phyloP scores from a whole-genome alignment of 2,113 vertebrate species.

The Tychaedon coryphoeus region DNA sequence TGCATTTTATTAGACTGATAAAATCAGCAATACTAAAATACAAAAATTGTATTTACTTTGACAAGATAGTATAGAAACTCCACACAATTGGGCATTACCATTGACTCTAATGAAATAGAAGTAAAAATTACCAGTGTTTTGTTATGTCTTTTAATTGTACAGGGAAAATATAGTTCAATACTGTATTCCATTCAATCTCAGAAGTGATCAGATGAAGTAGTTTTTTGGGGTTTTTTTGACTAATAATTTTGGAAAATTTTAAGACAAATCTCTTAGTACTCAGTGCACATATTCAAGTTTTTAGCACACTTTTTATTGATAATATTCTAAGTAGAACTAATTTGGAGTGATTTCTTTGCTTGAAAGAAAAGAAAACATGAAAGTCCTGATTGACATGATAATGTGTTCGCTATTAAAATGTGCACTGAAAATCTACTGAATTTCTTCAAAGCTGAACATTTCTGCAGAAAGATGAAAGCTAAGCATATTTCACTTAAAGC shows the following conservation, averaged over 20 bases:
- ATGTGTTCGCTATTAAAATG: neutral
- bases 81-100: neutral
- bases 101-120: neutral
- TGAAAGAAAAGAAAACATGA: neutral
- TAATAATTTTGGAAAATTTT: neutral
- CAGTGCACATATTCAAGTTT: neutral
- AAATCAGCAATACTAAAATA: neutral
- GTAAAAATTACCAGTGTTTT: neutral
- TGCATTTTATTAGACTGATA: neutral
- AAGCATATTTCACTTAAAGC: conserved; percentile 30
- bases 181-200: neutral
- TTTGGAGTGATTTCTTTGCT: neutral
- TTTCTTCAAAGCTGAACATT: neutral
- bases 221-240: neutral
- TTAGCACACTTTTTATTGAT: neutral
- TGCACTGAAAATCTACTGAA: conserved; percentile 1
- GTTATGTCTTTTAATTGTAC: neutral
- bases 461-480: conserved; percentile 33
- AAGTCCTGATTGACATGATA: conserved; percentile 30
- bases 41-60: neutral
- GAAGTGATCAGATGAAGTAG: neutral
- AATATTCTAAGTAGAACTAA: neutral
- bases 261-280: neutral
- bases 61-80: neutral
- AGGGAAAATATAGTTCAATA: neutral